Base-by-base conservation (phyloP, 2,888 invertebrate species). In the Endomychus coccineus region DNA sequence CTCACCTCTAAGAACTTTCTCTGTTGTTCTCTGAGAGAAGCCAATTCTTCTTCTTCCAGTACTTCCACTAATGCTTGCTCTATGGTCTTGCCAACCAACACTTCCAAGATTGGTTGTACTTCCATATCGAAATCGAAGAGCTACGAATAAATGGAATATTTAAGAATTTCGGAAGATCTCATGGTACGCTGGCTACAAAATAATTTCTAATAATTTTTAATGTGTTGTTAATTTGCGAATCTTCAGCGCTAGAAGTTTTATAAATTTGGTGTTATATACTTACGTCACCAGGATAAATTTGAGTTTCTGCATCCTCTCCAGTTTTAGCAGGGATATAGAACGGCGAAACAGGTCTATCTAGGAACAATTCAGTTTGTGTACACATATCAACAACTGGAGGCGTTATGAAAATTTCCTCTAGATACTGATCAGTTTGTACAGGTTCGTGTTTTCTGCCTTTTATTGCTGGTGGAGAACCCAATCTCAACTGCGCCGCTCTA, bases 101-200 rank as follows among this genome's bases (percentile, higher is more conserved):
- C 82, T 65, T 94, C 91, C 44, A 94, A 71, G 45, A 94, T 80
- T 2, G 92, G 90, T 62, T 84, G 81, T 34, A 92, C 90, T 67
- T 94, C 92, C 56, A 79, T 69, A 65, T 94, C 91, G 69, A 90
- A 95, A 70, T 94, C 86, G 69, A 90, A 92, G 37, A 95, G 69
- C 84, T 81, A 59, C 9, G 46, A 19, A 19, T 19, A n/a, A n/a
- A n/a, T n/a, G n/a, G n/a, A n/a, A n/a, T n/a, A n/a, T n/a, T n/a
- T n/a, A n/a, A n/a, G n/a, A n/a, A n/a, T n/a, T n/a, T n/a, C n/a
- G n/a, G n/a, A n/a, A n/a, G n/a, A n/a, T n/a, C n/a, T n/a, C n/a
- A n/a, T n/a, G n/a, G n/a, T n/a, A n/a, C n/a, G n/a, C n/a, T n/a
- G n/a, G n/a, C n/a, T n/a, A n/a, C n/a, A n/a, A n/a, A n/a, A n/a